Evolutionary conservation across 2,113 vertebrate species (phyloP).

Genomic region (Pseudopipra pipra): DNA sequence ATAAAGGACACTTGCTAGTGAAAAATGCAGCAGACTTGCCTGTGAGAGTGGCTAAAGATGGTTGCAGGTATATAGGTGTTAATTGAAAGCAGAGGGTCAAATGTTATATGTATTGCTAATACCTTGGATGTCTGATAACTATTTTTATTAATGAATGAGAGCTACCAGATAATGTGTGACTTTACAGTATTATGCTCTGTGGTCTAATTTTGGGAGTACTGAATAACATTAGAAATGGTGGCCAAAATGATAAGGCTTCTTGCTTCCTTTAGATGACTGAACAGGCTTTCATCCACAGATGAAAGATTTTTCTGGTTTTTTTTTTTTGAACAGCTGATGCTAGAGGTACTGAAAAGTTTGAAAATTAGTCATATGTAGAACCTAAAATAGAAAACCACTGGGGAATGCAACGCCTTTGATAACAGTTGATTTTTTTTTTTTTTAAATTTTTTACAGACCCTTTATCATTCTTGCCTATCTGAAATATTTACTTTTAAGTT

Average conservation of each 20-base stretch:
- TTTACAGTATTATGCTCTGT: rapidly evolving
- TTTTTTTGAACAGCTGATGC: not conserved
- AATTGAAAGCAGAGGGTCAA: not conserved
- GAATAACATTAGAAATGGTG: not conserved
- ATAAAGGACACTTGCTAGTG: not conserved
- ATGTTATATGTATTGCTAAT: rapidly evolving
- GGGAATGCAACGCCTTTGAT: not conserved
- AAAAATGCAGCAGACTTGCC: not conserved
- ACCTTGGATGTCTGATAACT: not conserved
- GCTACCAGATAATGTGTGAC: not conserved
- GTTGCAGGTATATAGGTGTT: rapidly evolving
- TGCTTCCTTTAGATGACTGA: not conserved
- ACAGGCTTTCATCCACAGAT: not conserved
- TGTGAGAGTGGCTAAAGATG: not conserved
- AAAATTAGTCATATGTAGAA: not conserved
- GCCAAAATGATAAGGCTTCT: not conserved
- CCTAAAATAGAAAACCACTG: not conserved
- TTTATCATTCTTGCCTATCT: not conserved
- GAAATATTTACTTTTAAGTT: not conserved
- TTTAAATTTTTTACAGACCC: not conserved
- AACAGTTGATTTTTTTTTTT: not conserved
- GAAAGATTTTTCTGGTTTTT: not conserved
- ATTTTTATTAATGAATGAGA: not conserved
- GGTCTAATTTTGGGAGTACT: not conserved
- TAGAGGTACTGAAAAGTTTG: not conserved